These are phyloP conservation scores for Chironomus striatipennis DNA, from an alignment of 1,140 invertebrate genomes.

Conservation along the genomic window DNA sequence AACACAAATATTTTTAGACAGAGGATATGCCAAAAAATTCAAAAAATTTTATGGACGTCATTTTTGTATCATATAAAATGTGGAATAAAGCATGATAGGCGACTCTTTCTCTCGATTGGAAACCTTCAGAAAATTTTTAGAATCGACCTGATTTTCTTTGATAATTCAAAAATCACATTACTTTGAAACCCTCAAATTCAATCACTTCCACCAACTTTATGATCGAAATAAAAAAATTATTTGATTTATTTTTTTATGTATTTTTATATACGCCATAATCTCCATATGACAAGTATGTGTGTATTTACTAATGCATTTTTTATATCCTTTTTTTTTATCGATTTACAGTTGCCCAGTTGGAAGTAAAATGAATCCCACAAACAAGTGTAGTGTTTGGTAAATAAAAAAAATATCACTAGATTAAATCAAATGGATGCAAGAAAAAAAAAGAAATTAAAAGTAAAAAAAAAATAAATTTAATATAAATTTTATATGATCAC, in stretches of 20 bases:
- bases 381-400: conserved; percentile 93
- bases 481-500: conserved; percentile 4
- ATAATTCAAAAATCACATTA: too few relatives aligned
- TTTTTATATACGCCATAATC: neutral
- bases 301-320: neutral
- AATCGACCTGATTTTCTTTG: too few relatives aligned
- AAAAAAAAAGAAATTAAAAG: neutral
- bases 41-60: neutral
- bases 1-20: too few relatives aligned
- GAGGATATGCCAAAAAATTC: too few relatives aligned
- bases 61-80: neutral
- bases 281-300: neutral
- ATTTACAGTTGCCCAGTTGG: conserved; percentile 55
- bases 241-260: too few relatives aligned
- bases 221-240: too few relatives aligned
- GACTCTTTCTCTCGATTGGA: too few relatives aligned
- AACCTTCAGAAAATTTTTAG: too few relatives aligned
- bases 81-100: too few relatives aligned
- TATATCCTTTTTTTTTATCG: neutral
- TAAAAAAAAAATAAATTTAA: neutral
- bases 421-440: neutral
- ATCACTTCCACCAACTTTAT: too few relatives aligned
- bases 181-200: too few relatives aligned
- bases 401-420: neutral
- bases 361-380: conserved; percentile 79